Evolutionary conservation across 2,888 invertebrate genomes (phyloP), one percentile per base, ranked within the genome.

Genomic region (Thecophora atra): DNA sequence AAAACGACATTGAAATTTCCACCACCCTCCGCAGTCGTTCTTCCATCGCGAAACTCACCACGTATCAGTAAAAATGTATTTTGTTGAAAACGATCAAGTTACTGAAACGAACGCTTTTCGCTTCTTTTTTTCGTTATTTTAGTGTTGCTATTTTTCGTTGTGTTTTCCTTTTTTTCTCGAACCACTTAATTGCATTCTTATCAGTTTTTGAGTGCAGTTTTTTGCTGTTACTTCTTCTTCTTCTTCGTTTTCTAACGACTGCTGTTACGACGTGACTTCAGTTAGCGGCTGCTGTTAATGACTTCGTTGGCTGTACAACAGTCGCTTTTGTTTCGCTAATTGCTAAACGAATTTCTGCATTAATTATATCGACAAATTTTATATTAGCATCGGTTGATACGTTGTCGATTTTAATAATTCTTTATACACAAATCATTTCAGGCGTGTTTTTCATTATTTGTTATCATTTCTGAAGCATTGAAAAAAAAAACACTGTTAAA

Each of bases 161-260:
- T 8, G n/a, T 54, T 19, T 64, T 11, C 44, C 11, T 19, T 8
- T 64, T 47, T 44, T 51, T 13, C 7, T 19, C 15, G 21, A 44
- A 47, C 51, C 17, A 52, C 30, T 26, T 47, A 47, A 66, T 58
- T 68, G 68, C 68, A 68, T 37, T 58, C 68, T 68, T 68, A 68
- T 68, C 68, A 58, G 28, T 58, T 58, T 24, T 58, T 13, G 26
- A 58, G 28, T 58, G 28, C 58, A 58, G 26, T 58, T 58, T n/a
- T n/a, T 6, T 26, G 17, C 17, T 21, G 24, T 26, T 58, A 13
- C 26, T 54, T 19, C 54, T 54, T 3, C 54, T 54, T 54, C n/a
- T 54, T 54, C 15, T 21, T 54, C 54, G 2, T n/a, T 2, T 21
- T 54, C 54, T 21, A 26, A 11, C 1, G 37, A 3, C 42, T 54